Base-by-base conservation (phyloP, 2,797 vertebrate genomes). In the Sebastes steindachneri region DNA sequence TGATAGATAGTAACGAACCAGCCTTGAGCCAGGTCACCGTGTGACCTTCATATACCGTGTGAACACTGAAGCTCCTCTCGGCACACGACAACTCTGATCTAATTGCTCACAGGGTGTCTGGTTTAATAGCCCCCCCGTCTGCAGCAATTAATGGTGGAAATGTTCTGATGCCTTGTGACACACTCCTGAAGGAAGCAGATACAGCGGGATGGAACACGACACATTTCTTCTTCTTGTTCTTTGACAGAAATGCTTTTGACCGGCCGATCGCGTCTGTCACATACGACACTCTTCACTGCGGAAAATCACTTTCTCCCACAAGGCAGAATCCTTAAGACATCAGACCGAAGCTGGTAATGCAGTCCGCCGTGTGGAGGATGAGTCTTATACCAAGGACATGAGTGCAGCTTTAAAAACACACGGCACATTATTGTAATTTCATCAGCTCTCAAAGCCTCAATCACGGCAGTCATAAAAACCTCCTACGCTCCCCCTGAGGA, bases 81-180 rank as follows among this genome's bases (percentile, higher is more conserved):
- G 33, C 84, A 85, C 72, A 81, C 85, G 87, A 82, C 88, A 88
- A 64, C 73, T 85, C 73, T 48, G 54, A 85, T 90, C 67, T 86
- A 90, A 89, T 88, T 82, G 86, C 91, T 89, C 84, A 75, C 65
- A 77, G 84, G 77, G 89, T 80, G 86, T 86, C 85, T 53, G 53
- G 79, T 64, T 72, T 92, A 88, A 91, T 90, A 86, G 77, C 69
- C 68, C 82, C 62, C 76, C 75, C 74, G 77, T 92, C 85, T 75
- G 62, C 55, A 67, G 77, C 82, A 86, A 90, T 93, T 91, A 89
- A 89, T 88, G 66, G 82, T 86, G 69, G 68, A 78, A 71, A 86
- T 75, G 54, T 83, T 86, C 84, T 91, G 84, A 92, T 90, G 83
- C 78, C 64, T 85, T 74, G 81, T 90, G 88, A 89, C 79, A 66